Evolutionary conservation across 1,140 invertebrate species (phyloP), one percentile per base, ranked within the genome.

Genomic region (Neoseiulus cucumeris): DNA sequence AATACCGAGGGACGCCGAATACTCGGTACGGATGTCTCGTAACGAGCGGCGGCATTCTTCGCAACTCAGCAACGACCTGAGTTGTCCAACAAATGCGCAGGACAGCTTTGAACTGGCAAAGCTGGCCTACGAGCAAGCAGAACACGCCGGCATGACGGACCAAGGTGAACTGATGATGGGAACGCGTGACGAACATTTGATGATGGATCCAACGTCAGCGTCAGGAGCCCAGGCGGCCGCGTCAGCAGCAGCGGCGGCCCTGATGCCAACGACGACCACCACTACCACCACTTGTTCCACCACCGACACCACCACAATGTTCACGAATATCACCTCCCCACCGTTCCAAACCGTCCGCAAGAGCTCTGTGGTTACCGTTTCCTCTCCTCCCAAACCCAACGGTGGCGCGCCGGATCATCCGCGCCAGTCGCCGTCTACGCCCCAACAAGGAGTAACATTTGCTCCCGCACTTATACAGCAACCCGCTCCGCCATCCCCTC

Each of bases 161-260:
- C 51, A 59, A 59, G 51, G 51, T 59, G 33, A 39, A 39, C 33
- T 39, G 33, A 39, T 39, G 33, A 39, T 39, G 33, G 33, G 33
- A 39, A 39, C 33, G 33, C 33, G 33, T 39, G 33, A 39, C 33
- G 33, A 39, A 39, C 33, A 39, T 39, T 39, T 39, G 33, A 39
- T 39, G 33, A 39, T 44, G 12, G 41, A 67, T 28, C 42, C 29
- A n/a, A 41, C 64, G 12, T 18, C 41, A 30, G 51, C 51, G 22
- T 59, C 51, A 42, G 42, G 28, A 59, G 4, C 25, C 39, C 17
- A 42, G 29, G 22, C n/a, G 72, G 73, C 66, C 73, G 71, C 22
- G 73, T 75, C 65, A 76, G 73, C 64, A 42, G 65, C 64, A 17
- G 44, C 67, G 39, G 45, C 51, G 17, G 6, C 68, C 17, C 28